Evolutionary conservation across 2,797 vertebrate species (phyloP), one percentile per base, ranked within the genome.

Genomic region (Hirundo rustica): DNA sequence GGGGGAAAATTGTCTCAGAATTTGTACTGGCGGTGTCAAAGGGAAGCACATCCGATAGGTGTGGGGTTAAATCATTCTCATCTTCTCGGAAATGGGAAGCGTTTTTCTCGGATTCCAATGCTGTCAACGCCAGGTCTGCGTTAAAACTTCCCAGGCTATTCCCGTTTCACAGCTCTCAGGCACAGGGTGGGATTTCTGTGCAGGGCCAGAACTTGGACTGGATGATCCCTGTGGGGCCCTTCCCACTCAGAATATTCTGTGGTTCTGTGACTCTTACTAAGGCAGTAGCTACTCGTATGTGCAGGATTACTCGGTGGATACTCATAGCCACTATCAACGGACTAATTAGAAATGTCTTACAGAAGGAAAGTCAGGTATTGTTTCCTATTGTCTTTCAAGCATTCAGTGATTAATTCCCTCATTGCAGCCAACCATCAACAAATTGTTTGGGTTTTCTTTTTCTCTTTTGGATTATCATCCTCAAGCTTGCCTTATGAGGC

Each of bases 11-110:
- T 26, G 38, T 11, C 71, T 34, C 42, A 17, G 50, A 16, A 36
- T 15, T 8, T 25, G 19, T 30, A 17, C 2, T 51, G 4, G 2
- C 21, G 48, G 23, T 29, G 26, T 38, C 44, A 44, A 32, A 58
- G 20, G 7, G 47, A 73, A 66, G 19, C 22, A 25, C 12, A 20
- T 7, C 8, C 4, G 5, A 1, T 1, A 4, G 15, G 11, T 6
- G 18, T 10, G 16, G 2, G 4, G 36, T 88, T 8, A 26, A 5
- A 29, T 21, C n/a, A 6, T 16, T 51, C 18, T 42, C 14, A 50
- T 36, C 13, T 10, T 1, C n/a, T 23, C 14, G 2, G 40, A 36
- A 64, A 72, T 0, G 5, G 9, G 26, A 78, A 62, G 7, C 2
- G 8, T 32, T 89, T 70, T 27, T 13, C 27, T 47, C 38, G 7